Evolutionary conservation across 1,140 invertebrate genomes (phyloP).

Genomic region (Platyscapa corneri): DNA sequence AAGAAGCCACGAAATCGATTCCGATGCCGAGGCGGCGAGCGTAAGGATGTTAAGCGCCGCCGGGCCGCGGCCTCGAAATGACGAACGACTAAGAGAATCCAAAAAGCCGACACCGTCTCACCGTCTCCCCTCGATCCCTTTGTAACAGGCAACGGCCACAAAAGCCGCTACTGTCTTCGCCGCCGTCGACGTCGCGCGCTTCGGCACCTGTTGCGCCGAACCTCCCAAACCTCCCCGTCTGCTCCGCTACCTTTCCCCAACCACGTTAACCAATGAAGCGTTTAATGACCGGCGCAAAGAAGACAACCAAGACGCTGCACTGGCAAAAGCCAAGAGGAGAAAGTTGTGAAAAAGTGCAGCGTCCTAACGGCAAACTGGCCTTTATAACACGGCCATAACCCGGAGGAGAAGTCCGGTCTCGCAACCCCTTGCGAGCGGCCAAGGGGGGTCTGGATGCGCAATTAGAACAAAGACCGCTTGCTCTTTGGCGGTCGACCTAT

Average conservation of each 20-base stretch:
- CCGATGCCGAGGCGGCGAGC: neutral
- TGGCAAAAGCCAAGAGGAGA: neutral
- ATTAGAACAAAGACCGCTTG: neutral
- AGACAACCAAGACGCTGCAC: neutral
- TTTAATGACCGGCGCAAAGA: neutral
- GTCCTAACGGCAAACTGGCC: neutral
- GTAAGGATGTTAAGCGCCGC: neutral
- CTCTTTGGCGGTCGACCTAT: neutral
- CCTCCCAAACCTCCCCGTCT: too few species aligned
- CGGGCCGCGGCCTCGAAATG: neutral
- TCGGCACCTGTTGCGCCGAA: neutral
- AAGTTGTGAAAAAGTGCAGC: neutral
- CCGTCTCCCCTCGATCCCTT: neutral
- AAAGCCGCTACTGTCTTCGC: neutral
- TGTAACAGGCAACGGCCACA: neutral
- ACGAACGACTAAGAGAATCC: neutral
- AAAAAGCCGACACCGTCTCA: neutral
- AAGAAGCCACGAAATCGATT: neutral
- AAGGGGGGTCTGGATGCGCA: neutral
- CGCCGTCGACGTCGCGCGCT: neutral
- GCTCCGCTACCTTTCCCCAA: neutral
- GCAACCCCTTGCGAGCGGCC: too few species aligned
- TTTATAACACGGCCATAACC: neutral
- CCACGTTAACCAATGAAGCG: constrained; percentile 22
- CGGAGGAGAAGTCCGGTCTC: too few species aligned